A percentile compares a stretch with the other conserved stretches of the same genome.
These are phyloP conservation scores for Cepaea nemoralis DNA, from an alignment of 1,140 invertebrate species.

Conservation along the genomic window DNA sequence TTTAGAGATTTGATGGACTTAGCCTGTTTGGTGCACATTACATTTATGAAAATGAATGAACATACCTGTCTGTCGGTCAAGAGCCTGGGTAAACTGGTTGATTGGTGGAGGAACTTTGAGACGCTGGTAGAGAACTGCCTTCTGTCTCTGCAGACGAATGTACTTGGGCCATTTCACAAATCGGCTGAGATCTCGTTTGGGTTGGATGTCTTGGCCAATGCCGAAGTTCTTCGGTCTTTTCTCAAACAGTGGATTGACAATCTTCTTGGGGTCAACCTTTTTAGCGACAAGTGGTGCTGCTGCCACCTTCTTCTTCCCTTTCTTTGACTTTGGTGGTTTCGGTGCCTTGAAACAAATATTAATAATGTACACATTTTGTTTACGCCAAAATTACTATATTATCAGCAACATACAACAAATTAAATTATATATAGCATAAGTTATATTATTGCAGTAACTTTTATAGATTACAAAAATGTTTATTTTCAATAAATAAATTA, in stretches of 20 bases:
- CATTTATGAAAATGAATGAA: not conserved
- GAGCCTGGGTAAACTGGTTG: constrained; percentile 91
- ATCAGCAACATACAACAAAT: no score
- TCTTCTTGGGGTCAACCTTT: constrained; percentile 88
- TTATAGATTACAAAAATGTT: no score
- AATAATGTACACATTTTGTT: no score
- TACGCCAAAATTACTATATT: no score
- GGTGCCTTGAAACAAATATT: constrained; percentile 28
- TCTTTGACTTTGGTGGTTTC: constrained; percentile 73
- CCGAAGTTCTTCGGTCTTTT: constrained; percentile 97
- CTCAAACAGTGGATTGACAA: constrained; percentile 97
- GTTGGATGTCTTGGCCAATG: constrained; percentile 99
- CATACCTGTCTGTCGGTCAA: constrained; percentile 92
- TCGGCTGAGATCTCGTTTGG: constrained; percentile 93
- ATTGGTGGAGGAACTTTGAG: constrained; percentile 99
- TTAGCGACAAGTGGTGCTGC: constrained; percentile 91
- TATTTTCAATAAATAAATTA: no score
- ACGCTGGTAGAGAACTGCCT: constrained; percentile 92
- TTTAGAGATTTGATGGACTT: no score
- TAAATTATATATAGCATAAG: no score
- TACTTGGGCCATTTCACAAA: constrained; percentile 99
- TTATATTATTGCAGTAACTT: no score
- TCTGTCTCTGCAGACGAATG: constrained; percentile 96
- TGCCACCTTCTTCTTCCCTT: constrained; percentile 93
- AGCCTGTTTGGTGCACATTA: no score